Conservation (phyloP, 2,113 vertebrate genomes). For the Neomonachus schauinslandi region DNA sequence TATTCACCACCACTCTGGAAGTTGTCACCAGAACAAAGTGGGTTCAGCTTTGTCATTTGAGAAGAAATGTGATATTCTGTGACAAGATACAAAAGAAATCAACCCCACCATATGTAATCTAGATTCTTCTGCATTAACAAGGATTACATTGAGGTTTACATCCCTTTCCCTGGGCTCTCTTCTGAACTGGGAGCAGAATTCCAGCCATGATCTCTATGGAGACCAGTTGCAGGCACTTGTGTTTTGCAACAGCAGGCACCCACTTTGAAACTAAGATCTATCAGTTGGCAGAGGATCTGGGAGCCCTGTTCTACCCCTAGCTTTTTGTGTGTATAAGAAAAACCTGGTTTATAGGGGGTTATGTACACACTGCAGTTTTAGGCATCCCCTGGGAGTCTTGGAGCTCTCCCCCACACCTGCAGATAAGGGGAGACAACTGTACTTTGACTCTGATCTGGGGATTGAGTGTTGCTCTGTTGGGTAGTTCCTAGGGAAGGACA, state of each 20-base stretch:
- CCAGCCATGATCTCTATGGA: neutral
- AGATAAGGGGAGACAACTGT: neutral
- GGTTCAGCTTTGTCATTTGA: neutral
- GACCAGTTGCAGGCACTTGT: neutral
- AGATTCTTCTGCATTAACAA: neutral
- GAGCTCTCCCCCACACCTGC: accelerated
- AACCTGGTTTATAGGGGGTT: neutral
- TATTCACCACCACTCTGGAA: neutral
- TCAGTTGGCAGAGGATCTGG: neutral
- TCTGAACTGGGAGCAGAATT: neutral
- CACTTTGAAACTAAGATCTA: neutral
- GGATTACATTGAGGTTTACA: no score
- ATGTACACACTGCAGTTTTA: neutral
- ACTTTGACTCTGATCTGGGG: neutral
- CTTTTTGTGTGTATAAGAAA: neutral
- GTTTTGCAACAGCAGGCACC: neutral
- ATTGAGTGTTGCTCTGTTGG: neutral
- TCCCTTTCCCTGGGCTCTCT: neutral
- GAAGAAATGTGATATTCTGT: neutral
- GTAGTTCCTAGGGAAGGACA: neutral
- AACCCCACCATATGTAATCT: neutral
- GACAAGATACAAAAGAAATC: neutral
- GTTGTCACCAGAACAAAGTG: neutral
- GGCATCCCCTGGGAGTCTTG: neutral
- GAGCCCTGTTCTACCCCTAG: neutral